A percentile compares a stretch with the other conserved stretches of the same genome.
These are phyloP conservation scores for Syndactyla subalaris DNA, from an alignment of 2,797 vertebrate species.

Conservation along the genomic window DNA sequence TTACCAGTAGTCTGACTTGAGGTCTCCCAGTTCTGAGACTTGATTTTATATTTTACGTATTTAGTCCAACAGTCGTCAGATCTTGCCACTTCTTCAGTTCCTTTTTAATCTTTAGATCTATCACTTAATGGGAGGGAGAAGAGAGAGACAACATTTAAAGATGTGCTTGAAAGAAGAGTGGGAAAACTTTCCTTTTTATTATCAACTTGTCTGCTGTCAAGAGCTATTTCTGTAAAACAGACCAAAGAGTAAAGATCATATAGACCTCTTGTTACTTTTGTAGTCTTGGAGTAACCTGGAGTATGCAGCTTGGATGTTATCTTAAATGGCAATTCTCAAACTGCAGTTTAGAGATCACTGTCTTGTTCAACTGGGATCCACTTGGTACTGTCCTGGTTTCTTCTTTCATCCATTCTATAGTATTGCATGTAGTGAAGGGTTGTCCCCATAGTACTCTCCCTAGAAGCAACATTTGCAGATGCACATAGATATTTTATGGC, in stretches of 20 bases:
- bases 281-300: conserved; percentile 1
- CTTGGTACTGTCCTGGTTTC: background rate
- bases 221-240: conserved; percentile 26
- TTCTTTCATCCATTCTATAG: background rate
- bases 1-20: conserved; percentile 63
- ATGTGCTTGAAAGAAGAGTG: conserved; percentile 24
- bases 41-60: conserved; percentile 71
- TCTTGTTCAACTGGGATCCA: background rate
- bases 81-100: conserved; percentile 48
- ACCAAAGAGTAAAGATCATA: conserved; percentile 31
- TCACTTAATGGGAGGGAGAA: conserved; percentile 36
- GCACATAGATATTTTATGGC: background rate
- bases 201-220: conserved; percentile 19
- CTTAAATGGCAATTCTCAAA: background rate
- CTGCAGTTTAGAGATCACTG: background rate
- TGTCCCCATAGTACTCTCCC: background rate
- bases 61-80: conserved; percentile 66
- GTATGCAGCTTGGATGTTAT: background rate
- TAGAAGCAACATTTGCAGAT: background rate
- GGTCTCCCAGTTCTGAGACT: conserved; percentile 50
- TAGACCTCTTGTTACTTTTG: background rate
- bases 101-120: conserved; percentile 59
- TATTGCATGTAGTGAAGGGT: background rate
- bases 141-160: conserved; percentile 42
- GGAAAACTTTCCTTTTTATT: conserved; percentile 39